Evolutionary conservation across 2,797 vertebrate genomes (phyloP), one percentile per base, ranked within the genome.

Genomic region (Sebastes minor): DNA sequence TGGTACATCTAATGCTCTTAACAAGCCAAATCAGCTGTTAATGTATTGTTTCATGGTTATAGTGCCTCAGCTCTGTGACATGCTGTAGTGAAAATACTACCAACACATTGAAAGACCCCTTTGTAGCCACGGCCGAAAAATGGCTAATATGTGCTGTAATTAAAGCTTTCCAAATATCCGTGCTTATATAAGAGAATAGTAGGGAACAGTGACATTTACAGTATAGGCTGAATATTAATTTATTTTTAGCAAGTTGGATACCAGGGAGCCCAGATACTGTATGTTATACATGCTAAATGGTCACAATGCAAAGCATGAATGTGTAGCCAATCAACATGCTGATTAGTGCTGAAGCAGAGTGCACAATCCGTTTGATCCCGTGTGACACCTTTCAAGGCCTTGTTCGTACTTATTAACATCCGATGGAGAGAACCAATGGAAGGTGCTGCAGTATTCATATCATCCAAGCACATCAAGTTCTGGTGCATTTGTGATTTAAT

Each of bases 331-430:
- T 61, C 74, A 66, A 38, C 65, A 63, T 3, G 18, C 2, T 76
- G 57, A 69, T 82, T 42, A 76, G 71, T 64, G 56, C 56, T 52
- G 11, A 52, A 32, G 77, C 55, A 20, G 57, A 78, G 59, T 46
- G 33, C 0, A 8, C 70, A 57, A n/a, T 68, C 64, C 2, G 11
- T 77, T 75, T 68, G n/a, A 59, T 65, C 65, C 46, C 9, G 46
- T 49, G 2, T 49, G 2, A 49, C 46, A 49, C 2, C 0, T 49
- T 68, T 60, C 42, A 57, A 30, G 18, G 78, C 18, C 61, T 57
- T 60, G 62, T 11, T 59, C 1, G 42, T 46, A 46, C 25, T 81
- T 66, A 64, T 27, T 22, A 74, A 76, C 71, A 53, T 78, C 49
- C 67, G 67, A 78, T 33, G 2, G 62, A 79, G 42, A 46, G 69